A percentile compares a stretch with the other conserved stretches of the same genome.
Evolutionary conservation across 2,888 invertebrate genomes (phyloP).

Genomic region (Pilophorus perplexus): DNA sequence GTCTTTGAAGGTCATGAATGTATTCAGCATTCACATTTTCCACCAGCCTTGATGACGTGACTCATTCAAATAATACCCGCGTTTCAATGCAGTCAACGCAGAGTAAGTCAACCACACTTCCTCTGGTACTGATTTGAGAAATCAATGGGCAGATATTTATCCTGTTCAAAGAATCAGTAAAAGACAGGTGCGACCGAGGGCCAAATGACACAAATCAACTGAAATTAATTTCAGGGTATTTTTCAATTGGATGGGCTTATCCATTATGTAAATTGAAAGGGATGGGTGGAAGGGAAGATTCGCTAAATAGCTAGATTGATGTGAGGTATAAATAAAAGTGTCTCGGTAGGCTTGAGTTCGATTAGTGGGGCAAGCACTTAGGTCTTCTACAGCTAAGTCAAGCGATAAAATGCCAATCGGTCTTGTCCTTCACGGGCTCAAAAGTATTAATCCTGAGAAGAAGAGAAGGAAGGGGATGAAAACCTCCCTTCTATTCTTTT

Average conservation of each 20-base stretch:
- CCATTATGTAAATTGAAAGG: conserved; percentile 43
- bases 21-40: too few species aligned
- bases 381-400: conserved; percentile 37
- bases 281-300: conserved; percentile 31
- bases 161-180: conserved; percentile 28
- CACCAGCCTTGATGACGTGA: too few species aligned
- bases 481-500: too few species aligned
- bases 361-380: conserved; percentile 42
- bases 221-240: conserved; percentile 39
- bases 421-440: conserved; percentile 40
- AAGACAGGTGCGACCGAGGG: conserved; percentile 1
- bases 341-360: conserved; percentile 38
- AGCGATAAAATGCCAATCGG: conserved; percentile 43
- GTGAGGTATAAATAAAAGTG: conserved; percentile 42
- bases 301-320: conserved; percentile 43
- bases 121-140: too few species aligned
- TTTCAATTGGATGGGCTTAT: conserved; percentile 42
- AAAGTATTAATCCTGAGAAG: conserved; percentile 20
- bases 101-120: too few species aligned
- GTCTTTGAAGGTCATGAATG: too few species aligned
- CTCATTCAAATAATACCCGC: too few species aligned
- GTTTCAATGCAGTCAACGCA: too few species aligned
- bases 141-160: conserved; percentile 10
- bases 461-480: conserved; percentile 7
- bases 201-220: conserved; percentile 39